Evolutionary conservation across 2,888 invertebrate species (phyloP), one percentile per base, ranked within the genome.

Genomic region (Philopedon plagiatum): DNA sequence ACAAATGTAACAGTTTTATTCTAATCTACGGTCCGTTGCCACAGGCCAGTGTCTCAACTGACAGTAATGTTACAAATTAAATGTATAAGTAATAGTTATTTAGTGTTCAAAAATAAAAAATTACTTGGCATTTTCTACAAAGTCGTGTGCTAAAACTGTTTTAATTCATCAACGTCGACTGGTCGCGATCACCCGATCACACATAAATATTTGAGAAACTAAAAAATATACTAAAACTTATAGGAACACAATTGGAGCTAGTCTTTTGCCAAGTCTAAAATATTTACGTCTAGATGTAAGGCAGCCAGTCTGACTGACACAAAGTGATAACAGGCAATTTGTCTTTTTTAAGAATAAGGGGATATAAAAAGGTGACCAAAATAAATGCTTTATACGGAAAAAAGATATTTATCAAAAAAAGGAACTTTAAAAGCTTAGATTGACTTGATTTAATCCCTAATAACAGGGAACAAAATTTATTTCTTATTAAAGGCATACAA

Each of bases 251-350:
- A 2, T 39, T 15, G 13, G 15, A 39, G 39, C 44, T 44, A 44
- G 19, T 44, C 7, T 34, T 44, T 44, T 44, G 44, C 44, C 44
- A 44, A 21, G 44, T 44, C 44, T 44, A 44, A 44, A 44, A 44
- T 44, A 21, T n/a, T 18, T 44, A 2, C 15, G 9, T 21, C 8
- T 2, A 21, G 44, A 44, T 44, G 44, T 44, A 19, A 44, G 21
- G 21, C 18, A 44, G 19, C 41, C 1, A 41, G 18, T 8, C 21
- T 19, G 44, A 44, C 19, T 44, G 19, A 44, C 19, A 19, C 8
- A 9, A 44, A 1, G 8, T 19, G 21, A 44, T 21, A 44, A 44
- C 18, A 19, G 21, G 18, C 21, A 44, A 19, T 19, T 44, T 44
- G 21, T 44, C 44, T 44, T 44, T 44, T 21, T 7, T 11, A 3